Conservation (phyloP, 2,797 vertebrate species). For the Alauda arvensis region DNA sequence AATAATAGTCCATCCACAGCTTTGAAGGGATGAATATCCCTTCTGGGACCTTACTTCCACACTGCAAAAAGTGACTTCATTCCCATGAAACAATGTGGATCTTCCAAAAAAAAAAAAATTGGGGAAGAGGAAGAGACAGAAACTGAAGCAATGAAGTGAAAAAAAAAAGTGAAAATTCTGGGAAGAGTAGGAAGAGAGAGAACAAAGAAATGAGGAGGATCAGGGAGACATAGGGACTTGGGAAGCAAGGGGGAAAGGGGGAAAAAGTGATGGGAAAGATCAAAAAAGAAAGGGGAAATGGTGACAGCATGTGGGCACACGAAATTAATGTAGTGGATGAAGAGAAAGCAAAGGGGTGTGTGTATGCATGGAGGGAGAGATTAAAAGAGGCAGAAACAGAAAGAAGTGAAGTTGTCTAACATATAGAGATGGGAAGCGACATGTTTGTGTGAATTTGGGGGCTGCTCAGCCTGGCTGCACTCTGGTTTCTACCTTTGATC, state of each 20-base stretch:
- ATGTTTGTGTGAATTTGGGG: conserved; percentile 52
- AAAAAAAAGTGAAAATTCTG: background rate
- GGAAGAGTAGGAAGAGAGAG: background rate
- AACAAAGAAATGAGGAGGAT: background rate
- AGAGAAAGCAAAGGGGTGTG: background rate
- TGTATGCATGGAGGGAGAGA: background rate
- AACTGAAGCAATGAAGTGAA: background rate
- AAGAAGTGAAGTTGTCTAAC: conserved; percentile 34
- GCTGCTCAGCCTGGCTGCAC: conserved; percentile 36
- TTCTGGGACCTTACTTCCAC: background rate
- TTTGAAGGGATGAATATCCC: background rate
- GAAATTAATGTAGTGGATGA: background rate
- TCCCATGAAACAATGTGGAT: background rate
- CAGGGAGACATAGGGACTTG: background rate
- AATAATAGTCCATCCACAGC: background rate
- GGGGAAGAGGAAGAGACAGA: background rate
- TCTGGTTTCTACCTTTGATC: conserved; percentile 67
- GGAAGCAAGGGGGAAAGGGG: background rate
- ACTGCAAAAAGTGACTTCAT: background rate
- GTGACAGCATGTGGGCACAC: background rate
- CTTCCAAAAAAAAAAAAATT: background rate
- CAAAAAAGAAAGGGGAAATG: background rate
- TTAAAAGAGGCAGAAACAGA: conserved; percentile 8
- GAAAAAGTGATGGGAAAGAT: background rate
- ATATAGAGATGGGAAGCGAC: conserved; percentile 42